A percentile compares a stretch with the other conserved stretches of the same genome.
phyloP scores from a whole-genome alignment of 2,797 vertebrate genomes.

The Emydoidea blandingii region DNA sequence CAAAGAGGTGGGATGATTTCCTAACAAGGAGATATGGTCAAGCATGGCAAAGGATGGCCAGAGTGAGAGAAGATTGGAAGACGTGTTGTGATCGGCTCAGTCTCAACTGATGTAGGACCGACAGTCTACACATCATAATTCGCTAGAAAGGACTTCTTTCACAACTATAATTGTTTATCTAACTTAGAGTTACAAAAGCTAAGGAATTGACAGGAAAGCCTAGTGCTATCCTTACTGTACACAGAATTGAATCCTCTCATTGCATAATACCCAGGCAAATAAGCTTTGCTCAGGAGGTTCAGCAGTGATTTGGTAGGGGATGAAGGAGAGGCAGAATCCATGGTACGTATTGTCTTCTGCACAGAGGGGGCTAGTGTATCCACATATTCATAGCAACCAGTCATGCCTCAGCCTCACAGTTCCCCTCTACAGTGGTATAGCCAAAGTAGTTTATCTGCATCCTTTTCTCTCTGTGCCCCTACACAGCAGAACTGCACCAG shows the following conservation, averaged over 20 bases:
- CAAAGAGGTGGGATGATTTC: no score
- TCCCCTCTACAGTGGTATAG: background rate
- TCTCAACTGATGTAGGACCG: no score
- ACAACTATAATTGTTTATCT: background rate
- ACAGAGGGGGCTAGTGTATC: no score
- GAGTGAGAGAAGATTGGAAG: no score
- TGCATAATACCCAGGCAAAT: background rate
- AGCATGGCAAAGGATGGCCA: no score
- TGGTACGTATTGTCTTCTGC: no score
- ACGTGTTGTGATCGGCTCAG: no score
- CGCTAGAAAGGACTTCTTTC: background rate
- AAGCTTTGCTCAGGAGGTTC: background rate
- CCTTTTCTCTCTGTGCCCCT: background rate
- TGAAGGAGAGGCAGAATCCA: background rate
- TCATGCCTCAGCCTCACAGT: background rate
- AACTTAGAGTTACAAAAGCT: background rate
- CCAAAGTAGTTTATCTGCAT: background rate
- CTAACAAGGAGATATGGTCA: no score
- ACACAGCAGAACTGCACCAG: background rate
- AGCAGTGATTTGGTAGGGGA: rapidly evolving
- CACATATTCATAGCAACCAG: no score
- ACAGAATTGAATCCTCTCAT: background rate
- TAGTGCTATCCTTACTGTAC: background rate
- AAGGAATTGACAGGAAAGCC: background rate
- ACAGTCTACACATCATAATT: background rate